Conservation (phyloP, 2,113 vertebrate species). For the Toxotes jaculatrix region DNA sequence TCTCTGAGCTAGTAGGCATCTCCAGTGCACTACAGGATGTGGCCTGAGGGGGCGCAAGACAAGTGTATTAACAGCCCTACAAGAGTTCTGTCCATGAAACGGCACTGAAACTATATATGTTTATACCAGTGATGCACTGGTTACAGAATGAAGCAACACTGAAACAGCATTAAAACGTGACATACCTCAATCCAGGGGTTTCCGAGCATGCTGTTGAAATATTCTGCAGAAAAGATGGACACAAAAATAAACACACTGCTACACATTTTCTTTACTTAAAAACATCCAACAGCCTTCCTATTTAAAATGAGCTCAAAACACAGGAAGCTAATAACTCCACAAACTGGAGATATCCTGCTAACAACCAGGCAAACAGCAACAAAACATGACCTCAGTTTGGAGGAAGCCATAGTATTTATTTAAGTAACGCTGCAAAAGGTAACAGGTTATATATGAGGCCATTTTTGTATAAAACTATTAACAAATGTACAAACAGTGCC, state of each 20-base stretch:
- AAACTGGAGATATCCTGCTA: neutral
- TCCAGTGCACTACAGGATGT: slow-evolving; percentile 92
- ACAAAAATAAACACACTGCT: neutral
- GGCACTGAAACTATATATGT: neutral
- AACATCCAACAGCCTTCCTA: neutral
- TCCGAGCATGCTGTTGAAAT: slow-evolving; percentile 97
- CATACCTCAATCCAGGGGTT: slow-evolving; percentile 98
- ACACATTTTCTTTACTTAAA: neutral
- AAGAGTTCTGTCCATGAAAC: neutral
- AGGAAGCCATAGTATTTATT: neutral
- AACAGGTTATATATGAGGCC: too few species aligned
- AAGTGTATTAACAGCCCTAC: neutral
- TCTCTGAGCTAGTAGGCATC: slow-evolving; percentile 92
- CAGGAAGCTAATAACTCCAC: neutral
- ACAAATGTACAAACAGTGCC: too few species aligned
- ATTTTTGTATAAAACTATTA: too few species aligned
- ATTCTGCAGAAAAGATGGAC: slow-evolving; percentile 86
- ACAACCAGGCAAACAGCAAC: neutral
- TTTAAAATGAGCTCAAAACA: neutral
- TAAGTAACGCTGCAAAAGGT: neutral
- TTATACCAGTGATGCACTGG: neutral
- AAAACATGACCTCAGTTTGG: neutral
- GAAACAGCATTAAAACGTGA: neutral
- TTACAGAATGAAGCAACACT: neutral
- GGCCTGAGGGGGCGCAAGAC: slow-evolving; percentile 83